A percentile compares a stretch with the other conserved stretches of the same genome.
phyloP scores from a whole-genome alignment of 2,888 invertebrate genomes.

The Ophraella communa region DNA sequence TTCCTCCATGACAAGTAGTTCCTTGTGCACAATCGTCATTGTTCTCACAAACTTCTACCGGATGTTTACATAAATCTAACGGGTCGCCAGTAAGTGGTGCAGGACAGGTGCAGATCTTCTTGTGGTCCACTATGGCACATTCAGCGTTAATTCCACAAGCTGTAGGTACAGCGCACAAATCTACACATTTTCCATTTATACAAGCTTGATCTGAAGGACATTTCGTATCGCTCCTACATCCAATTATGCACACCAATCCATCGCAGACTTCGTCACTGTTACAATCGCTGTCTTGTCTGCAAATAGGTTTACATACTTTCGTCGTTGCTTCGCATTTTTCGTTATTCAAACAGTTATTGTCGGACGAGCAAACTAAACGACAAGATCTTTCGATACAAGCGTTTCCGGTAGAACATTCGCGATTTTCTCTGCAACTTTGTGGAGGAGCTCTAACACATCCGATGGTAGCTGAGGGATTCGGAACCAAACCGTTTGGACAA shows the following conservation, averaged over 20 bases:
- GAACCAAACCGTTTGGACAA: constrained; percentile 79
- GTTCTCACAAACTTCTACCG: constrained; percentile 68
- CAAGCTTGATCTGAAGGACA: constrained; percentile 79
- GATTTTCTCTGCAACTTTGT: constrained; percentile 75
- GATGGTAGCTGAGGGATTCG: constrained; percentile 86
- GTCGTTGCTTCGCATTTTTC: constrained; percentile 73
- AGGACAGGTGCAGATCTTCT: constrained; percentile 78
- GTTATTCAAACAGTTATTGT: constrained; percentile 79
- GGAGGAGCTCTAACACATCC: constrained; percentile 86
- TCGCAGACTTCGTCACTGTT: constrained; percentile 87
- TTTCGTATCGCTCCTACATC: constrained; percentile 81
- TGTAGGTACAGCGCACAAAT: constrained; percentile 78
- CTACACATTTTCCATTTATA: constrained; percentile 76
- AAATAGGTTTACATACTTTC: constrained; percentile 85
- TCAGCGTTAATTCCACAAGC: constrained; percentile 85
- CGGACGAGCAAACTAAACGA: constrained; percentile 78
- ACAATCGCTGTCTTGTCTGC: constrained; percentile 85
- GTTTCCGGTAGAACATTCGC: constrained; percentile 71
- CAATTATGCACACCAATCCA: constrained; percentile 77
- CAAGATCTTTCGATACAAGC: constrained; percentile 79
- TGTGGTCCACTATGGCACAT: constrained; percentile 74
- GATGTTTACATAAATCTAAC: constrained; percentile 73
- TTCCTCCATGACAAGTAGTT: constrained; percentile 78
- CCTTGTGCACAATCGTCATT: constrained; percentile 73
- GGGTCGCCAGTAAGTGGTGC: constrained; percentile 77